phyloP scores from a whole-genome alignment of 2,888 invertebrate genomes.

The Noctua janthe region DNA sequence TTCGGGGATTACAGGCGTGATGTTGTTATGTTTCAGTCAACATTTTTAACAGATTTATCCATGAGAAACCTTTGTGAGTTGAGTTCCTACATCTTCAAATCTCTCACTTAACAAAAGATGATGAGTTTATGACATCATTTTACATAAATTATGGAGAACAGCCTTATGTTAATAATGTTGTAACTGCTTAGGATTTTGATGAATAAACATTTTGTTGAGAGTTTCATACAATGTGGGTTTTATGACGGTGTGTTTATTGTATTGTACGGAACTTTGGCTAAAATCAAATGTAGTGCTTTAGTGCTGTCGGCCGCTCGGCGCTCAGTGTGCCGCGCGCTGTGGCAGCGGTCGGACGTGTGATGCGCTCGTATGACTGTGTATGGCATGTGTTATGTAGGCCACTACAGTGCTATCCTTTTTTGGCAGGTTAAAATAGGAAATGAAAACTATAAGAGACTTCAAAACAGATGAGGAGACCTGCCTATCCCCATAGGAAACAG shows the following conservation, averaged over 20 bases:
- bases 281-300: not conserved
- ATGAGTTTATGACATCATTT: conserved; percentile 41
- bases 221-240: conserved; percentile 6
- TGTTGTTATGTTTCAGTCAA: not conserved
- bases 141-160: conserved; percentile 53
- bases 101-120: conserved; percentile 13
- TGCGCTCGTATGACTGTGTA: too few relatives aligned
- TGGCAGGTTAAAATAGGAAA: not conserved
- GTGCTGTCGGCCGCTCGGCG: too few relatives aligned
- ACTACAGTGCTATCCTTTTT: not conserved
- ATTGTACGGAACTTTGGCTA: not conserved
- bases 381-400: too few relatives aligned
- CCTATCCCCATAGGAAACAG: too few relatives aligned
- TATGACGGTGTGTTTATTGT: conserved; percentile 7
- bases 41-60: not conserved
- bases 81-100: not conserved
- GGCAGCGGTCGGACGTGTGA: too few relatives aligned
- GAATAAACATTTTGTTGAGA: conserved; percentile 57
- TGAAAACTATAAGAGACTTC: too few relatives aligned
- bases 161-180: conserved; percentile 47
- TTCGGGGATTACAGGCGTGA: not conserved
- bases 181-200: conserved; percentile 43
- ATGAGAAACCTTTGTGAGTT: not conserved
- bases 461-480: too few relatives aligned
- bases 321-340: too few relatives aligned